These are phyloP conservation scores for Tridacna gigas DNA, from an alignment of 2,888 invertebrate species.

Conservation along the genomic window DNA sequence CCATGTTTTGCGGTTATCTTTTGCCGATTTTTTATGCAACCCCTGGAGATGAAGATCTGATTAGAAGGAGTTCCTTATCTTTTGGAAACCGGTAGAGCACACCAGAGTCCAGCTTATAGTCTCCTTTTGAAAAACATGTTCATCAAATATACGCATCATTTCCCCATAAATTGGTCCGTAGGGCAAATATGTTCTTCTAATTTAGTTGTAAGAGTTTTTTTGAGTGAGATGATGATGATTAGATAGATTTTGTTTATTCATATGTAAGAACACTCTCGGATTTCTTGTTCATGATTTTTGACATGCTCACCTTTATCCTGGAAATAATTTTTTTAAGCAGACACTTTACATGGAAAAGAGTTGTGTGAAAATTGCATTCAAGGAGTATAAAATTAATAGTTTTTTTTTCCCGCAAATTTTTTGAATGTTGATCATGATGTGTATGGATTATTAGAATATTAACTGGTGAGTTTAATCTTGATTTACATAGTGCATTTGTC, in stretches of 20 bases:
- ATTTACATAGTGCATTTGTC: background rate
- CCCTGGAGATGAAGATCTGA: conserved; percentile 54
- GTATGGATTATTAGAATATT: conserved; percentile 24
- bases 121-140: conserved; percentile 31
- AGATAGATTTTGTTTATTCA: conserved; percentile 28
- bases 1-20: conserved; percentile 60
- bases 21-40: conserved; percentile 62
- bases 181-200: conserved; percentile 26
- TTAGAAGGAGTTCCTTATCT: conserved; percentile 28
- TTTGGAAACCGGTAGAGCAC: conserved; percentile 42
- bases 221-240: conserved; percentile 1
- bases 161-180: conserved; percentile 52
- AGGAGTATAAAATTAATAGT: background rate
- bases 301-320: conserved; percentile 8
- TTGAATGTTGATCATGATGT: background rate
- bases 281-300: conserved; percentile 22
- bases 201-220: conserved; percentile 25
- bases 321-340: background rate
- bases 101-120: conserved; percentile 54
- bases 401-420: background rate
- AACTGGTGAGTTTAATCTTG: conserved; percentile 21
- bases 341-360: conserved; percentile 16
- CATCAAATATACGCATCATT: conserved; percentile 48
- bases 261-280: conserved; percentile 19
- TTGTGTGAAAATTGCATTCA: conserved; percentile 16